Evolutionary conservation across 2,113 vertebrate genomes (phyloP).

Genomic region (Corythaeola cristata): DNA sequence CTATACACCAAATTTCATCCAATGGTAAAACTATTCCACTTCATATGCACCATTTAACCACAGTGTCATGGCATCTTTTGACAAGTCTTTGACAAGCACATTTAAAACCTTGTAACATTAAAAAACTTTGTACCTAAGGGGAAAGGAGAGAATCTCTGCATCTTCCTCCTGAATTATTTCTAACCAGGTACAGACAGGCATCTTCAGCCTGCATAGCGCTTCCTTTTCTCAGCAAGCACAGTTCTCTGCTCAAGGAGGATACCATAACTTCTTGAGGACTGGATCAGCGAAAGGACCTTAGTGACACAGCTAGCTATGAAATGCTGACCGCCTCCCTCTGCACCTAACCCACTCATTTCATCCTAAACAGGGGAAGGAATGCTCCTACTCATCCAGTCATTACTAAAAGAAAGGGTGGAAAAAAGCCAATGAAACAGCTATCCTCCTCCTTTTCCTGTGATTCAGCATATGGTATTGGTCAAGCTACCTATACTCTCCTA

Average conservation of each 20-base stretch:
- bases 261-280: neutral
- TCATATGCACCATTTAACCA: neutral
- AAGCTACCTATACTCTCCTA: neutral
- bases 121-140: neutral
- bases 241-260: neutral
- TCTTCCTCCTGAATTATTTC: neutral
- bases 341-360: neutral
- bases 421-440: neutral
- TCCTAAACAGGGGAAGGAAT: neutral
- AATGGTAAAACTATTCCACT: neutral
- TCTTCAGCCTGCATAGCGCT: neutral
- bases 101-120: neutral
- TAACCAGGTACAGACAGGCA: neutral
- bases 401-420: neutral
- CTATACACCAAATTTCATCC: neutral
- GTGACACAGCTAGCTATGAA: neutral
- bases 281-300: neutral
- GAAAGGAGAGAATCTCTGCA: neutral
- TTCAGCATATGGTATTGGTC: neutral
- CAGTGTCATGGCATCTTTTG: neutral
- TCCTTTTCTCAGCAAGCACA: neutral
- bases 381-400: neutral
- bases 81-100: neutral
- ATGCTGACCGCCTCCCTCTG: neutral
- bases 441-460: neutral